Percentiles rank a stretch among this genome's conserved stretches.
Conservation (phyloP, 2,888 invertebrate species). For the Agonopterix subpropinquella region DNA sequence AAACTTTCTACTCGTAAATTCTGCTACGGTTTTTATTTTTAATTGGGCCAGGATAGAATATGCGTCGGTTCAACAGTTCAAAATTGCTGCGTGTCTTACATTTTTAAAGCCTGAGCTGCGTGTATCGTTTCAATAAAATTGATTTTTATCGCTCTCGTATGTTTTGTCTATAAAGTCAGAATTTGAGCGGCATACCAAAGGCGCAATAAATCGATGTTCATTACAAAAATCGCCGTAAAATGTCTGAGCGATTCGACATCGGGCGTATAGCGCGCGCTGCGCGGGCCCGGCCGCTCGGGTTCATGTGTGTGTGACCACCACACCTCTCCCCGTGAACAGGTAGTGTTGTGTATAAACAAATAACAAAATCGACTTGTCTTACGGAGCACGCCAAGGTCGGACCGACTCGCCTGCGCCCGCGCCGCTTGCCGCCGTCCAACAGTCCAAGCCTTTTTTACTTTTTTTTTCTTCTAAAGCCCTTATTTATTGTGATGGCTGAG, state of each 20-base stretch:
- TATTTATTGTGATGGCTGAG: conserved; percentile 72
- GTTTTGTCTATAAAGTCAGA: conserved; percentile 54
- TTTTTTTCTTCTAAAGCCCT: conserved; percentile 60
- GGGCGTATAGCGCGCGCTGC: conserved; percentile 29
- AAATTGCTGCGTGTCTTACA: conserved; percentile 20
- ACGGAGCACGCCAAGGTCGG: conserved; percentile 66
- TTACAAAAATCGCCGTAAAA: conserved; percentile 71
- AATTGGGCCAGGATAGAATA: conserved; percentile 39
- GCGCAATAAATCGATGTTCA: conserved; percentile 66
- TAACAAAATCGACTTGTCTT: conserved; percentile 74
- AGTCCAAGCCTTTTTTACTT: conserved; percentile 29
- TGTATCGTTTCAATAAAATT: conserved; percentile 49
- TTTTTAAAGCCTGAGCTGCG: conserved; percentile 14
- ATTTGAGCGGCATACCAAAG: conserved; percentile 53
- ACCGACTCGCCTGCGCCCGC: conserved; percentile 31
- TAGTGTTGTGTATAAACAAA: conserved; percentile 75
- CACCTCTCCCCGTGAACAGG: conserved; percentile 49
- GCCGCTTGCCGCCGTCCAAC: conserved; percentile 30
- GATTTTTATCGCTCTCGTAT: conserved; percentile 51
- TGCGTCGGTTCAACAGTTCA: conserved; percentile 22
- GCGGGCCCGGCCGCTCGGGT: conserved; percentile 8
- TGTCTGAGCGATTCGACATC: conserved; percentile 59
- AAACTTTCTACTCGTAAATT: conserved; percentile 32
- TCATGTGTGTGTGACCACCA: conserved; percentile 29
- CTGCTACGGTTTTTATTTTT: conserved; percentile 44